These are phyloP conservation scores for Drosophila eohydei DNA, from an alignment of 2,888 invertebrate genomes.

Conservation along the genomic window DNA sequence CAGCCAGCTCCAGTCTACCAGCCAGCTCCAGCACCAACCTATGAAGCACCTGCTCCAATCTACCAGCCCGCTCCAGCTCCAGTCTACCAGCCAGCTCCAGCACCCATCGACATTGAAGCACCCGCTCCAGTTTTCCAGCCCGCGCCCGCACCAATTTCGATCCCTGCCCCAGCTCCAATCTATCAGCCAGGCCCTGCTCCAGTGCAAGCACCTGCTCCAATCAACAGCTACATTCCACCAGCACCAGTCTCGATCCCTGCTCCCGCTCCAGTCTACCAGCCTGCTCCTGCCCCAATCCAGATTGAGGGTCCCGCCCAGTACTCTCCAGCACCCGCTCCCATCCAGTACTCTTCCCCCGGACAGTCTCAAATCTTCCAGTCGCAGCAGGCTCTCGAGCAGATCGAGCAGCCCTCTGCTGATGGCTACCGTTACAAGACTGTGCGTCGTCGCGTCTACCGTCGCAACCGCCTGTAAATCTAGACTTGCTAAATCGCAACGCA, in stretches of 20 bases:
- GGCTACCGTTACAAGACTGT: conserved; percentile 81
- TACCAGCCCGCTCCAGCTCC: conserved; percentile 37
- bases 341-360: conserved; percentile 20
- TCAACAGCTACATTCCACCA: conserved; percentile 49
- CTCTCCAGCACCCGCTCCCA: conserved; percentile 38
- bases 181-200: conserved; percentile 36
- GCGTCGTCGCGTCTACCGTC: conserved; percentile 79
- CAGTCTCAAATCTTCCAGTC: conserved; percentile 36
- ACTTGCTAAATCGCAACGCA: conserved; percentile 2
- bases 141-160: conserved; percentile 26
- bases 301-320: conserved; percentile 36
- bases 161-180: conserved; percentile 16
- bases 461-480: conserved; percentile 61
- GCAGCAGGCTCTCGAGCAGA: conserved; percentile 63
- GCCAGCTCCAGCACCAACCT: conserved; percentile 26
- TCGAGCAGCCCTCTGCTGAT: conserved; percentile 75
- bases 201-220: conserved; percentile 44
- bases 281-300: conserved; percentile 55
- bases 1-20: conserved; percentile 38
- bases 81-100: conserved; percentile 37
- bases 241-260: conserved; percentile 46
- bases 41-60: conserved; percentile 16
- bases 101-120: neutral
- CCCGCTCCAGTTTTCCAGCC: conserved; percentile 33
- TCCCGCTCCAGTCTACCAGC: conserved; percentile 56